Conservation (phyloP, 2,797 vertebrate species). For the Meriones psammophilus region DNA sequence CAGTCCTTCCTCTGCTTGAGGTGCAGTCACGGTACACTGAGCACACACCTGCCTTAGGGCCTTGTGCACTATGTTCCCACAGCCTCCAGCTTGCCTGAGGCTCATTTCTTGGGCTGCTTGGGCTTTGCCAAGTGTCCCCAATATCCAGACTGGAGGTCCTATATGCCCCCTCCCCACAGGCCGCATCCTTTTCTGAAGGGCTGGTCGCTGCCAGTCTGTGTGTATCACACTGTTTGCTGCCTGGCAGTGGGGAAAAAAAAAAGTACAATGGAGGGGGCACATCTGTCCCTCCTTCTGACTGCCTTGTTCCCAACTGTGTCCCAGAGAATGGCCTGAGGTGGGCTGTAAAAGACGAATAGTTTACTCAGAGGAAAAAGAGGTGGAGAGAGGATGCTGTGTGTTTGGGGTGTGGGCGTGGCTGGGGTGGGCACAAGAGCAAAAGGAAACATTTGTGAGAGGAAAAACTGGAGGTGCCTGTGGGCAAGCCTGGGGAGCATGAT, state of each 20-base stretch:
- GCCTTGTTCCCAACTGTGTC: background rate
- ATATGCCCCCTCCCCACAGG: no score
- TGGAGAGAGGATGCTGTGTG: no score
- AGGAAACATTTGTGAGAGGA: background rate
- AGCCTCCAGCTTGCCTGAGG: background rate
- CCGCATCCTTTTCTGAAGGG: background rate
- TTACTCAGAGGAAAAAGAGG: background rate
- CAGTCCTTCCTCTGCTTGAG: background rate
- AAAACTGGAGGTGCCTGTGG: background rate
- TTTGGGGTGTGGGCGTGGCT: background rate
- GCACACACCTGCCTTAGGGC: background rate
- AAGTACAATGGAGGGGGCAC: accelerated
- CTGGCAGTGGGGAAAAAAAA: background rate
- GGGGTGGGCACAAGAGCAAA: background rate
- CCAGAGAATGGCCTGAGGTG: background rate
- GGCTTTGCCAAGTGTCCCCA: background rate
- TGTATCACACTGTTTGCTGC: background rate
- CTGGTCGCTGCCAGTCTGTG: accelerated
- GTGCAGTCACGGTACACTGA: background rate
- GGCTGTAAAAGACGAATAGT: background rate
- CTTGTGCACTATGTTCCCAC: background rate
- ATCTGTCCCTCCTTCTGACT: background rate
- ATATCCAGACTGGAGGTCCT: background rate
- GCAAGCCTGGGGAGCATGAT: accelerated
- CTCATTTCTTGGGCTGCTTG: background rate